Evolutionary conservation across 2,797 vertebrate genomes (phyloP), one percentile per base, ranked within the genome.

Genomic region (Simalia tracyae): DNA sequence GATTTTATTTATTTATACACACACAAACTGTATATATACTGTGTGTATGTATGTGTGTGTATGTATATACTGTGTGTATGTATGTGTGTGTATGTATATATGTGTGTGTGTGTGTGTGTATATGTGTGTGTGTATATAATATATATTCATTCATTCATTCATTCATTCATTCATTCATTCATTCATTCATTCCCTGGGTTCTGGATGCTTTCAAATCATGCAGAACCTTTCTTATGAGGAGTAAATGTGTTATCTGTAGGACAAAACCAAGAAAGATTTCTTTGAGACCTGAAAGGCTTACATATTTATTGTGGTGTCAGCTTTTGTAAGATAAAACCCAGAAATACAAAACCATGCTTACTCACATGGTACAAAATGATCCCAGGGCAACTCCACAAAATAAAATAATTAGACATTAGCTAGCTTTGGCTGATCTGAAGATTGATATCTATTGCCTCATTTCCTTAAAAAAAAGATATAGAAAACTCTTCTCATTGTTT

Each of bases 401-500:
- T 68, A 60, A 63, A 84, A 57, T 92, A n/a, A 87, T 31, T 24
- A 91, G 31, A 54, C 56, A 60, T 28, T 72, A 72, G 63, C 63
- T 85, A 84, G 50, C 15, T 42, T 57, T 19, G 22, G 31, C 54
- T 50, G 76, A 86, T 60, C 86, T 89, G 59, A 56, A 59, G 31
- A 64, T 85, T 84, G 56, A 64, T 56, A 36, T 59, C 61, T 60
- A 28, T 54, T 88, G 36, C 64, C 64, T 50, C 60, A 17, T 81
- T 90, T 92, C 64, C 22, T 76, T 36, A 72, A 90, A 57, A 36
- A 87, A 91, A 81, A 72, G 57, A 57, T 64, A 84, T 6, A 50
- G 68, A 91, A 90, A 92, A 28, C 84, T 63, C 87, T 92, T 87
- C 59, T 87, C 66, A 64, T 90, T 66, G 15, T 59, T 7, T 85